A percentile compares a stretch with the other conserved stretches of the same genome.
These are phyloP conservation scores for Periphyllus acericola DNA, from an alignment of 2,888 invertebrate genomes.

Conservation along the genomic window DNA sequence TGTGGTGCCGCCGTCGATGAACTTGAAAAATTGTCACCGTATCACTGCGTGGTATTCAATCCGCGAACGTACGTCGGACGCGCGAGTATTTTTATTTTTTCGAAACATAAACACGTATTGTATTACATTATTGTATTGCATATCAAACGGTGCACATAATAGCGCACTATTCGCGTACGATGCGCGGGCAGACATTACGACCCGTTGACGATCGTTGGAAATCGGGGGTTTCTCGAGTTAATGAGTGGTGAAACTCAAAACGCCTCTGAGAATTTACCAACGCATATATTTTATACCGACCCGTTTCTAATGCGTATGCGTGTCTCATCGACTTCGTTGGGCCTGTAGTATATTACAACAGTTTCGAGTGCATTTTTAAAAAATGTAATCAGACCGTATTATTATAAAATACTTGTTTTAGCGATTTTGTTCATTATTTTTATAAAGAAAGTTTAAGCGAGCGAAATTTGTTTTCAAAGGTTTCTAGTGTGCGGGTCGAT, in stretches of 20 bases:
- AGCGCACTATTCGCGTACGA: background rate
- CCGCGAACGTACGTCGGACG: background rate
- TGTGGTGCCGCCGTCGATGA: background rate
- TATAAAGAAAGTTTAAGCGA: background rate
- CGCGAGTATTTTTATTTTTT: background rate
- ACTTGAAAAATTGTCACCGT: background rate
- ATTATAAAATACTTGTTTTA: background rate
- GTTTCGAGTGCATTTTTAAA: background rate
- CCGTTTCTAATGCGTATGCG: background rate
- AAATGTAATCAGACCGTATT: background rate
- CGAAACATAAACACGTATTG: conserved; percentile 6
- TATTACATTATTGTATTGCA: background rate
- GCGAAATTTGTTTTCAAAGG: background rate
- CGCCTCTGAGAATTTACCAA: conserved; percentile 17
- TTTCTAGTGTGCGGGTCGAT: too few relatives aligned
- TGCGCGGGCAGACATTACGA: background rate
- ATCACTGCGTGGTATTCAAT: background rate
- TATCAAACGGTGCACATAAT: background rate
- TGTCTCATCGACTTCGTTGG: background rate
- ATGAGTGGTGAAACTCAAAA: conserved; percentile 30
- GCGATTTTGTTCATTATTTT: background rate
- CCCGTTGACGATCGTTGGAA: background rate
- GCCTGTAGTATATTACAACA: background rate
- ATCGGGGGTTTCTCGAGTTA: background rate
- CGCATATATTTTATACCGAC: background rate